Base-by-base conservation (phyloP, 2,888 invertebrate genomes). In the Xylocampa areola region DNA sequence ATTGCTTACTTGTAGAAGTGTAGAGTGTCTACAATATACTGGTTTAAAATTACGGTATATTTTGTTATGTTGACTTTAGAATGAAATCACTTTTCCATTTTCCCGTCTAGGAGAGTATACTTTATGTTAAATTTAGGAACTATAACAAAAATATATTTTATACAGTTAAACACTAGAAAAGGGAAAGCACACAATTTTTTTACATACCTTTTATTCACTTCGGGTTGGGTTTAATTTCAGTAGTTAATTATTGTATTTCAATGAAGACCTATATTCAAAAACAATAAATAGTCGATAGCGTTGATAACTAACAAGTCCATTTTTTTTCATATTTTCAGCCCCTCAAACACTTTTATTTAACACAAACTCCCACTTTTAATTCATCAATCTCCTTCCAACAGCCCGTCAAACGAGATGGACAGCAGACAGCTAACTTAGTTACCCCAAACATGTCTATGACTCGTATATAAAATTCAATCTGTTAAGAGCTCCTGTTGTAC, bases 401-500 rank as follows among this genome's bases (percentile, higher is more conserved):
- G 32, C 16, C 16, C 33, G 8, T 21, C 23, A 23, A 8, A 14
- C 29, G 13, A 47, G 48, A 53, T 30, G n/a, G 5, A 49, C 36
- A 19, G 33, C 45, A 63, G 48, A 41, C 29, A 36, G 10, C 6
- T 47, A 50, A 66, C 64, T 50, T 39, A 39, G 50, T 68, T 63
- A 70, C 55, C 45, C 57, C 53, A 49, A 68, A 67, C 61, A 70
- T 30, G 45, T 75, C 76, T 73, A 70, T 71, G 62, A 73, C 55
- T 75, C 72, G 80, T 80, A 85, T 63, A 63, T 79, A 87, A 85
- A 87, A 89, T 90, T 88, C 89, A 91, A 91, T 91, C 89, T 86
- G 85, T 86, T 91, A 91, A 89, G 88, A 90, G 91, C 62, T 82
- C 84, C 84, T 84, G 85, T 75, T 81, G 75, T 76, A 82, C 81